Conservation (phyloP, 2,888 invertebrate species). For the Tenthredo amoena region DNA sequence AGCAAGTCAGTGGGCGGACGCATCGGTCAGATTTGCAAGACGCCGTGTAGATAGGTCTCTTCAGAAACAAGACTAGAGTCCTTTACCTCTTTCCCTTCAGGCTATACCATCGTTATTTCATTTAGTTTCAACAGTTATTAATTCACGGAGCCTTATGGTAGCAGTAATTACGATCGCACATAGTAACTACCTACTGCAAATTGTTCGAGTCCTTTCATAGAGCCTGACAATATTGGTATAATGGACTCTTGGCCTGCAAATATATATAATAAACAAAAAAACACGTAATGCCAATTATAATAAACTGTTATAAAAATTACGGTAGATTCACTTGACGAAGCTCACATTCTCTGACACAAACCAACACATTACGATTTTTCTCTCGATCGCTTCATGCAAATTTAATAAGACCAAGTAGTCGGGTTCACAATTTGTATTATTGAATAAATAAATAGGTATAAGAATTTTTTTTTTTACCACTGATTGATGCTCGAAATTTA, state of each 20-base stretch:
- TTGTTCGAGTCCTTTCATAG: not conserved
- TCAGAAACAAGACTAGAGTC: not conserved
- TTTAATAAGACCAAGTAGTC: not conserved
- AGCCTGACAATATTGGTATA: not conserved
- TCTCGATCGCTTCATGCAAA: not conserved
- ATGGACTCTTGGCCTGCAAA: not conserved
- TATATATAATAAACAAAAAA: not conserved
- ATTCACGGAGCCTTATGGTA: not conserved
- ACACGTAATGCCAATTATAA: not conserved
- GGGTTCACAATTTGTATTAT: not conserved
- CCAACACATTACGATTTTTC: not conserved
- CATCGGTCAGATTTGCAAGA: not conserved
- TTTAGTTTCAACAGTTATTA: constrained; percentile 9
- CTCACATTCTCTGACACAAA: not conserved
- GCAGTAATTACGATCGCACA: constrained; percentile 17
- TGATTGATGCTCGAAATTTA: not conserved
- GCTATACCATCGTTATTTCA: not conserved
- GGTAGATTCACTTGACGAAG: not conserved
- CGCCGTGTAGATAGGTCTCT: not conserved
- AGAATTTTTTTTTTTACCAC: too few species aligned
- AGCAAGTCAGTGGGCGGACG: not conserved
- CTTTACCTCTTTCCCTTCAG: constrained; percentile 3
- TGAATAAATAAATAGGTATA: not conserved
- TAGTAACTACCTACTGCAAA: not conserved
- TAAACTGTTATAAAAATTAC: not conserved